phyloP scores from a whole-genome alignment of 2,113 vertebrate species.

The Albula glossodonta region DNA sequence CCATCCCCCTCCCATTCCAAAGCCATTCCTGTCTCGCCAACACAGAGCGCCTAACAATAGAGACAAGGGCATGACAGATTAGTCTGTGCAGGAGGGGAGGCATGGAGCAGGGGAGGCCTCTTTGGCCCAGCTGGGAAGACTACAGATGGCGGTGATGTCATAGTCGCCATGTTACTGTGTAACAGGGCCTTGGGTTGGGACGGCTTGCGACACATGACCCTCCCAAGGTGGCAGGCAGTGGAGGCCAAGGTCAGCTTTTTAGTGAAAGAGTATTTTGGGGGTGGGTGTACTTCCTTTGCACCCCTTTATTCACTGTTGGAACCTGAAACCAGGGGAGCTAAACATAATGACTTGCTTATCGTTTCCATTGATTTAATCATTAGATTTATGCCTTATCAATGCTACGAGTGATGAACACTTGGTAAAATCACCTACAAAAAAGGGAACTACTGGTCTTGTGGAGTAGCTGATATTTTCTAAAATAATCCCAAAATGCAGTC shows the following conservation, averaged over 20 bases:
- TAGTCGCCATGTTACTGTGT: not conserved
- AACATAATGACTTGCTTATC: no score
- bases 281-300: not conserved
- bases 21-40: constrained; percentile 24
- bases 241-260: constrained; percentile 11
- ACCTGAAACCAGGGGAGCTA: not conserved
- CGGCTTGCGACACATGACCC: constrained; percentile 4
- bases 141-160: constrained; percentile 33
- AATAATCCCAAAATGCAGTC: no score
- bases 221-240: constrained; percentile 44
- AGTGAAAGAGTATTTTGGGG: not conserved
- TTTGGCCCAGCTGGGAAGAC: constrained; percentile 1
- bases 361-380: no score
- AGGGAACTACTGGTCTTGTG: no score
- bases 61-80: constrained; percentile 31
- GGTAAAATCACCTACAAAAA: no score
- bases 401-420: no score
- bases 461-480: no score
- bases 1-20: not conserved
- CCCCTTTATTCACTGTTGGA: not conserved
- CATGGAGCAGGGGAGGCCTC: not conserved
- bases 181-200: not conserved
- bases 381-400: no score
- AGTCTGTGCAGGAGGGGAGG: constrained; percentile 11
- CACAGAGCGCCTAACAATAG: constrained; percentile 3